Evolutionary conservation across 2,113 vertebrate genomes (phyloP), one percentile per base, ranked within the genome.

Genomic region (Cyanoliseus patagonus): DNA sequence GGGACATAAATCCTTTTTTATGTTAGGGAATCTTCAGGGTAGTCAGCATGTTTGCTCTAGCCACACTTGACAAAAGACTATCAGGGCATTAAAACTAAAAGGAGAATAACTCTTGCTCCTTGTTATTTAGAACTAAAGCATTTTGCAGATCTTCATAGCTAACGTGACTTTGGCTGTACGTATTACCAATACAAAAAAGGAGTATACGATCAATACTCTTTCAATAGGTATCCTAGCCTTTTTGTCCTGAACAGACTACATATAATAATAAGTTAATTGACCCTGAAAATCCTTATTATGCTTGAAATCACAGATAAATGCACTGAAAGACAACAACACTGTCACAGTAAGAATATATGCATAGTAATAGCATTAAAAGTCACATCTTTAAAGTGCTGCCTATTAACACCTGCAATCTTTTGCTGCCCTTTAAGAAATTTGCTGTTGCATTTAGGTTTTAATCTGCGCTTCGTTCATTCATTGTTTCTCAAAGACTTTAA

Each of bases 251-350:
- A 80, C 19, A 76, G 59, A 92, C 64, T 79, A 85, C 91, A 74
- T 66, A 89, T 77, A 78, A 97, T 77, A 77, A 90, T 55, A 95
- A 97, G 42, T 81, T 95, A 96, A 96, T 96, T 97, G 95, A 91
- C 75, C 80, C 79, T 81, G 70, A 75, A 97, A 97, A 97, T 80
- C 70, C 82, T 96, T 95, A 96, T 94, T 80, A 75, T 74, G 95
- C 96, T 96, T 97, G 68, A 96, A 97, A 90, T 83, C 13, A 73
- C 44, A 96, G 91, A 90, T 88, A 92, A 95, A 91, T 79, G 39
- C 72, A 92, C 79, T 82, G 53, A 66, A 92, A 97, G 44, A 92
- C 64, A 97, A 95, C 51, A 92, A 67, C 53, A 86, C 35, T 35
- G 31, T 94, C 72, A 90, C 55, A 88, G 67, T 67, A 88, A 25